phyloP scores from a whole-genome alignment of 2,888 invertebrate genomes.

The Myathropa florea region DNA sequence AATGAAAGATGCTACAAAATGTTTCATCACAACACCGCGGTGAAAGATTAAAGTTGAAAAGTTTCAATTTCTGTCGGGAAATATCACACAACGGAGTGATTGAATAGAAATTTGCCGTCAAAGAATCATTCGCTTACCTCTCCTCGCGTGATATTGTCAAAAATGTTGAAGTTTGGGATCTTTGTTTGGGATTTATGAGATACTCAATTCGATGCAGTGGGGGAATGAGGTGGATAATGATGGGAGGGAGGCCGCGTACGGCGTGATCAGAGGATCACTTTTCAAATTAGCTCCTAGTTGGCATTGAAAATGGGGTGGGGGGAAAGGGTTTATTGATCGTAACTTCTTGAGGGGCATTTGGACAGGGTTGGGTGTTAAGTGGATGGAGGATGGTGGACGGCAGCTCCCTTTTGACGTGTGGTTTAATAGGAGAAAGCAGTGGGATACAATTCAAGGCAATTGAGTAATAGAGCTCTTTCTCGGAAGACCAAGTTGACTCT shows the following conservation, averaged over 20 bases:
- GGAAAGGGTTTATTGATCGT: background rate
- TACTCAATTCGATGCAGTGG: background rate
- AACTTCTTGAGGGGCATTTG: background rate
- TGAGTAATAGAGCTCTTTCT: too few species aligned
- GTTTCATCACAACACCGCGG: slow-evolving; percentile 24
- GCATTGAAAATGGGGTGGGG: background rate
- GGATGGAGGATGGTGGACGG: background rate
- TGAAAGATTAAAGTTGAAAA: background rate
- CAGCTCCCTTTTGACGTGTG: too few species aligned
- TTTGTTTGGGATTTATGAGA: background rate
- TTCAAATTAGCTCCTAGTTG: background rate
- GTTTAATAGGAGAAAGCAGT: too few species aligned
- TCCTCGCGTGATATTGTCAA: background rate
- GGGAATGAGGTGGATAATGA: too few species aligned
- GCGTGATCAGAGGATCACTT: background rate
- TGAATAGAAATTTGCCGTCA: background rate
- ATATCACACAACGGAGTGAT: background rate
- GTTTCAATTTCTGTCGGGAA: background rate
- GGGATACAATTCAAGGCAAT: too few species aligned
- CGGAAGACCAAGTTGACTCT: too few species aligned
- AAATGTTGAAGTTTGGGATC: background rate
- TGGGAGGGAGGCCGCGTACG: background rate
- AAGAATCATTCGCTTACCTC: background rate
- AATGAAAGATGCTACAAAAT: slow-evolving; percentile 57
- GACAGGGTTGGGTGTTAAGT: background rate